phyloP scores from a whole-genome alignment of 2,113 vertebrate genomes.

The Anhinga anhinga region DNA sequence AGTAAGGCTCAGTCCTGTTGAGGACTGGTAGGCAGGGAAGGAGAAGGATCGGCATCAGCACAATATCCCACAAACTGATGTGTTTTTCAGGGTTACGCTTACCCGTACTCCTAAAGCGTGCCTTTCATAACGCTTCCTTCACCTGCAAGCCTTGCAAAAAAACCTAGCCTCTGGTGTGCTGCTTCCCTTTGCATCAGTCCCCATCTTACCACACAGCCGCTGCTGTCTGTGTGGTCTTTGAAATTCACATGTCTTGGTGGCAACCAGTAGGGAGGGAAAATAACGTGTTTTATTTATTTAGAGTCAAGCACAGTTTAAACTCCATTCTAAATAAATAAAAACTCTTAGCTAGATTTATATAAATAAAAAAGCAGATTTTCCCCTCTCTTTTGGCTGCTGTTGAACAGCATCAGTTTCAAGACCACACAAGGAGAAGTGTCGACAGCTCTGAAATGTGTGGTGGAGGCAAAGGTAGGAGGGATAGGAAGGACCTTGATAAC shows the following conservation, averaged over 20 bases:
- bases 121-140: background rate
- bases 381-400: constrained; percentile 49
- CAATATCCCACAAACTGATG: background rate
- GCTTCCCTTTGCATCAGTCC: background rate
- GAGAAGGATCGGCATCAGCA: background rate
- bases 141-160: constrained; percentile 37
- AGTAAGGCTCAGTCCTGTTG: background rate
- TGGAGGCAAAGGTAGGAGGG: constrained; percentile 6
- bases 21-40: background rate
- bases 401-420: constrained; percentile 61
- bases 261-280: constrained; percentile 61
- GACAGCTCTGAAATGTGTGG: constrained; percentile 31
- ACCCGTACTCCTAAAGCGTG: background rate
- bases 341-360: constrained; percentile 74
- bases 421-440: constrained; percentile 70
- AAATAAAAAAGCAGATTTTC: constrained; percentile 70
- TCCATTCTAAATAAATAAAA: constrained; percentile 81
- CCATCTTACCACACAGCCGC: background rate
- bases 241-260: constrained; percentile 65
- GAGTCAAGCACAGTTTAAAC: constrained; percentile 76
- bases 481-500: background rate
- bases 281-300: constrained; percentile 75
- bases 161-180: background rate
- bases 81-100: background rate
- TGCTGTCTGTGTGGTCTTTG: constrained; percentile 77